Conservation (phyloP, 2,797 vertebrate genomes). For the Diplodus sargus region DNA sequence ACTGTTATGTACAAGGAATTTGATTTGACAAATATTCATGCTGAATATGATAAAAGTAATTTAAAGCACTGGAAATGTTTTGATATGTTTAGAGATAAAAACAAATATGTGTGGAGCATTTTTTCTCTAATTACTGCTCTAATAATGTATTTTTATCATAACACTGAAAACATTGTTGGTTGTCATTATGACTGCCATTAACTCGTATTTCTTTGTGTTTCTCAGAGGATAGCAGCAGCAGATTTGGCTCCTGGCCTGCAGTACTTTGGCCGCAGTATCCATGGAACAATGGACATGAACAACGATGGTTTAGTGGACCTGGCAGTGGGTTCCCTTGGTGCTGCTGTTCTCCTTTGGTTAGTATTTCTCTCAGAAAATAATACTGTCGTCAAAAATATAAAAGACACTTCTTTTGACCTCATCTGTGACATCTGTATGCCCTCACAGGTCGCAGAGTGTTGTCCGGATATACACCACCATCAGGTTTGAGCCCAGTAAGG, state of each 20-base stretch:
- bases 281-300: slow-evolving; percentile 95
- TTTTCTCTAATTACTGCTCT: neutral
- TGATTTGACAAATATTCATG: no score
- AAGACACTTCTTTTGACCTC: slow-evolving; percentile 1
- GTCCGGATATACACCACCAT: slow-evolving; percentile 89
- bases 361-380: slow-evolving; percentile 63
- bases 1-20: no score
- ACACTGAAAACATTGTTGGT: slow-evolving; percentile 11
- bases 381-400: neutral
- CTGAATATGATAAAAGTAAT: no score
- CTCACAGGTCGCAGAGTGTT: slow-evolving; percentile 92
- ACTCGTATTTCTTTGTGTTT: slow-evolving; percentile 27
- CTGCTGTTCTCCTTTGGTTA: slow-evolving; percentile 93
- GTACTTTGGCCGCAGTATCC: slow-evolving; percentile 96
- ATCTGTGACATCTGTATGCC: slow-evolving; percentile 3
- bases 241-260: slow-evolving; percentile 88
- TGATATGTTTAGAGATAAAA: no score
- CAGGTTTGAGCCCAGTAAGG: slow-evolving; percentile 92
- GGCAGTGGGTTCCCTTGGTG: slow-evolving; percentile 94
- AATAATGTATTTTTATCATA: neutral
- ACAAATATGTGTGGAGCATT: no score
- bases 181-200: neutral
- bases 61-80: no score
- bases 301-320: slow-evolving; percentile 93
- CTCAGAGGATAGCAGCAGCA: slow-evolving; percentile 90